Evolutionary conservation across 1,140 invertebrate species (phyloP).

Genomic region (Anadara kagoshimensis): DNA sequence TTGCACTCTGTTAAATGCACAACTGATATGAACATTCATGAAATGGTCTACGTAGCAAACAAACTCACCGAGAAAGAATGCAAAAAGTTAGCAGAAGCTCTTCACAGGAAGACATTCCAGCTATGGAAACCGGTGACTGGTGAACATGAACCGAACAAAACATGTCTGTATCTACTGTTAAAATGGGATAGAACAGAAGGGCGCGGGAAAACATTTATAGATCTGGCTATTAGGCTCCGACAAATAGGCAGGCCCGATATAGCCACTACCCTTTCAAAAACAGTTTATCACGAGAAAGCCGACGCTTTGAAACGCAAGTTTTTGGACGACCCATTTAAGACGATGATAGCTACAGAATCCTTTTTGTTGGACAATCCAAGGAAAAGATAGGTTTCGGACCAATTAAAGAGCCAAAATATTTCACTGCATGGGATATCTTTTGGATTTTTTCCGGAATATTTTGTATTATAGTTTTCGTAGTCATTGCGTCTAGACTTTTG

Average conservation of each 20-base stretch:
- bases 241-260: conserved; percentile 56
- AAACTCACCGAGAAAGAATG: conserved; percentile 54
- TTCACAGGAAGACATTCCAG: conserved; percentile 43
- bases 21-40: conserved; percentile 59
- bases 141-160: conserved; percentile 29
- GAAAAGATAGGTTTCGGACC: conserved; percentile 1
- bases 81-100: conserved; percentile 40
- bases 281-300: conserved; percentile 56
- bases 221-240: conserved; percentile 50
- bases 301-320: conserved; percentile 47
- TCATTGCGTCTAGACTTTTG: conserved; percentile 23
- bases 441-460: conserved; percentile 11
- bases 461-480: conserved; percentile 17
- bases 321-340: conserved; percentile 54
- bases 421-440: background rate
- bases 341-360: conserved; percentile 43
- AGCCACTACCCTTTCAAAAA: conserved; percentile 53
- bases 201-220: conserved; percentile 55
- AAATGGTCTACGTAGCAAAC: conserved; percentile 58
- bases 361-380: conserved; percentile 39
- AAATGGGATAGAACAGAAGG: conserved; percentile 54
- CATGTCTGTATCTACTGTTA: conserved; percentile 55
- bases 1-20: conserved; percentile 23
- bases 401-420: background rate
- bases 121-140: conserved; percentile 27